These are phyloP conservation scores for Laspeyria flexula DNA, from an alignment of 2,888 invertebrate genomes.

Conservation along the genomic window DNA sequence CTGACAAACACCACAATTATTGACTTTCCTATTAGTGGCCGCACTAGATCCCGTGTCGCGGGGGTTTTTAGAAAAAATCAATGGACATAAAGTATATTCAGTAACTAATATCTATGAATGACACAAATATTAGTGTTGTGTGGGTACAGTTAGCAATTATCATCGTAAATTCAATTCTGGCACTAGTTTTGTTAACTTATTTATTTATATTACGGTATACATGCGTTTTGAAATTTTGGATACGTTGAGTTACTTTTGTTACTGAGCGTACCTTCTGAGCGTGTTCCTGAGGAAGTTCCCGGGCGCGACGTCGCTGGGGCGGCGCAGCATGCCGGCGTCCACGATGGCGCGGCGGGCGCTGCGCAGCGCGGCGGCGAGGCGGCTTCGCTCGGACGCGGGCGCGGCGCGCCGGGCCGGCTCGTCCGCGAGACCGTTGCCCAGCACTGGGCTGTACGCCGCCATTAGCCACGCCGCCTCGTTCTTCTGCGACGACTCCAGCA, in stretches of 20 bases:
- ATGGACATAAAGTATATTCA: too few species aligned
- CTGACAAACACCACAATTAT: too few species aligned
- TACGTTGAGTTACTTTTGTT: background rate
- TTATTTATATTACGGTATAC: too few species aligned
- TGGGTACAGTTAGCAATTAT: too few species aligned
- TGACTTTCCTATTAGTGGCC: too few species aligned
- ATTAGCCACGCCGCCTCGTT: slow-evolving; percentile 97
- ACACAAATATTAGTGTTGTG: background rate
- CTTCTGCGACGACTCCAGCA: slow-evolving; percentile 95
- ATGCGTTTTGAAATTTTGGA: background rate
- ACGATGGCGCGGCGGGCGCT: slow-evolving; percentile 93
- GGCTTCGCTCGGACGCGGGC: slow-evolving; percentile 94
- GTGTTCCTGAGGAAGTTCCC: slow-evolving; percentile 96
- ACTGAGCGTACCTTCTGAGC: slow-evolving; percentile 87
- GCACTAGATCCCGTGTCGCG: too few species aligned
- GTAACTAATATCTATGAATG: too few species aligned
- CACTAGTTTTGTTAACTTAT: too few species aligned
- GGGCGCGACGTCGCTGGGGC: slow-evolving; percentile 91
- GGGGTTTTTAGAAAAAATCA: too few species aligned
- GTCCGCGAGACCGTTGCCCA: slow-evolving; percentile 93
- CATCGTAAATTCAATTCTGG: too few species aligned
- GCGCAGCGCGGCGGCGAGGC: slow-evolving; percentile 94
- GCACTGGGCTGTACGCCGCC: slow-evolving; percentile 94
- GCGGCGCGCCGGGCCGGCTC: slow-evolving; percentile 86
- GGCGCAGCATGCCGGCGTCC: slow-evolving; percentile 92